Base-by-base conservation (phyloP, 1,140 invertebrate genomes). In the Spodoptera litura region DNA sequence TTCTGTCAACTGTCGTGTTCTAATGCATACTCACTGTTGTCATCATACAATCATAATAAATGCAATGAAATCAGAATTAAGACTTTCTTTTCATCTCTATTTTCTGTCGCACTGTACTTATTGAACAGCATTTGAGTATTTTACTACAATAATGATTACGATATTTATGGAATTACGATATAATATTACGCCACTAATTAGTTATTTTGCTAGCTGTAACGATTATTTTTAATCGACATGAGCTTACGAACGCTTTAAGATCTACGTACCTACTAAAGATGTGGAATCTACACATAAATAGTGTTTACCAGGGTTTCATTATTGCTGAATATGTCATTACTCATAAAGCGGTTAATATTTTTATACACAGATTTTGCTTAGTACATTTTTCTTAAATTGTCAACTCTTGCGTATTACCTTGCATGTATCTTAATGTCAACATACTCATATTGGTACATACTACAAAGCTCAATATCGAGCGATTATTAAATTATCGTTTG, bases 181-280 rank as follows among this genome's bases (percentile, higher is more conserved):
- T 76, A 64, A 38, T 77, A 64, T 38, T 77, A 77, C 35, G 51
- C 62, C 51, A 77, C 73, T 12, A 83, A 78, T 84, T 87, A 84
- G 79, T 86, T 87, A 70, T 83, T 79, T 72, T 82, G 84, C 82
- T 91, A 90, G 83, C 83, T 87, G 81, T 77, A 81, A 83, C 70
- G 53, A 72, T 83, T 81, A 66, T 85, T 85, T 84, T 85, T 82
- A 87, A 85, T 83, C 74, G 75, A 87, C 78, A 84, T 81, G 91
- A 92, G 91, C 91, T 92, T 92, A 90, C 82, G 70, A 78, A 89
- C 78, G 89, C 89, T 91, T 91, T 92, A 91, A 88, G 78, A 81
- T 77, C 61, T 72, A 80, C 73, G 61, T 79, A 81, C 74, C 52
- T 85, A 81, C 70, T 79, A 81, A 79, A 76, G 77, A 77, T 62